phyloP scores from a whole-genome alignment of 2,797 vertebrate species.

The Sebastes iracundus region DNA sequence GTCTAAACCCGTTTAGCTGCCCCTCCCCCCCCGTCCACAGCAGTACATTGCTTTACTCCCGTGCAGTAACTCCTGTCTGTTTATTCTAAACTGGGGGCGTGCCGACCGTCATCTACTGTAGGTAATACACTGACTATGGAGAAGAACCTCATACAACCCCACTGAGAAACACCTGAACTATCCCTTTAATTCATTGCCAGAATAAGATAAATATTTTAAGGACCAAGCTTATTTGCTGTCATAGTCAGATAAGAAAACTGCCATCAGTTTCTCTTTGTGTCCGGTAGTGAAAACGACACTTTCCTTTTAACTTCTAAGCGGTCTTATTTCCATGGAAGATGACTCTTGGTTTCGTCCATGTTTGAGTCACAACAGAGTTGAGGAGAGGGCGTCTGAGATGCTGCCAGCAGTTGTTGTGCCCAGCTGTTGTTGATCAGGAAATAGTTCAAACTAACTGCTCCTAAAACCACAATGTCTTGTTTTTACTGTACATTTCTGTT shows the following conservation, averaged over 20 bases:
- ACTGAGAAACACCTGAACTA: too few species aligned
- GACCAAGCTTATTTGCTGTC: neutral
- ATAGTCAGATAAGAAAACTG: neutral
- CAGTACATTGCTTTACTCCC: too few species aligned
- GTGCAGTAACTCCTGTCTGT: too few species aligned
- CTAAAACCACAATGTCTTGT: constrained; percentile 20
- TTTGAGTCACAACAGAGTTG: neutral
- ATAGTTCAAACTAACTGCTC: constrained; percentile 17
- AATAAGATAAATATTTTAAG: neutral
- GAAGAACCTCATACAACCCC: too few species aligned
- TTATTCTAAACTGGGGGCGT: too few species aligned
- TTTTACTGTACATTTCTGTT: neutral
- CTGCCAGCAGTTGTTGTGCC: neutral
- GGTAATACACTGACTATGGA: too few species aligned
- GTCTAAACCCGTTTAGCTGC: too few species aligned
- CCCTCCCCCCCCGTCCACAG: too few species aligned
- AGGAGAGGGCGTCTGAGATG: neutral
- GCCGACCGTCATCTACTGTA: too few species aligned
- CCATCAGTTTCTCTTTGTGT: neutral
- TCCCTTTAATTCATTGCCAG: neutral
- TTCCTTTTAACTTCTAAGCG: neutral
- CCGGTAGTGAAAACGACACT: neutral
- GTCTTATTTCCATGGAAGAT: neutral
- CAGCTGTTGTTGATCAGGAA: constrained; percentile 59
- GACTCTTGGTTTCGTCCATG: neutral